Evolutionary conservation across 2,113 vertebrate genomes (phyloP).

Genomic region (Nesogale talazaci): DNA sequence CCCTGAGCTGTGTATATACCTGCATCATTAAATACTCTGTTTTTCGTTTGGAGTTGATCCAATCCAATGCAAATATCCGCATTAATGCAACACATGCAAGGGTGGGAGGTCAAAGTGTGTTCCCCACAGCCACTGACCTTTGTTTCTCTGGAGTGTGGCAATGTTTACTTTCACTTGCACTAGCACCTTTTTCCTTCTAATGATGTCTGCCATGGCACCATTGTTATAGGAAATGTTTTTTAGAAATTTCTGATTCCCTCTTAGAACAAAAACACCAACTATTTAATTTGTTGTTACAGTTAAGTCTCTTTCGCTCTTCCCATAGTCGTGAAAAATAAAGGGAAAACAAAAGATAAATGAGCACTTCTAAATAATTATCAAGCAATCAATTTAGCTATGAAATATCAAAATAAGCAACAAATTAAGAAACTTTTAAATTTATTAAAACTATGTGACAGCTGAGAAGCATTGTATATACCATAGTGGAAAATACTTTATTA

Average conservation of each 20-base stretch:
- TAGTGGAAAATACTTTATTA: neutral
- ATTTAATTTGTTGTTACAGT: neutral
- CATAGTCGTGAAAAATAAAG: constrained; percentile 47
- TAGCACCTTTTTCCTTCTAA: constrained; percentile 53
- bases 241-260: constrained; percentile 31
- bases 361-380: neutral
- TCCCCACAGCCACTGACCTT: constrained; percentile 27
- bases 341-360: neutral
- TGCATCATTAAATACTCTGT: neutral
- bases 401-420: constrained; percentile 9
- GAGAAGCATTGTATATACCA: neutral
- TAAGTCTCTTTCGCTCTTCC: neutral
- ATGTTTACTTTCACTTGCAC: constrained; percentile 44
- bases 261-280: neutral
- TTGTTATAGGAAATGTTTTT: neutral
- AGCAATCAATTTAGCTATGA: neutral
- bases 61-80: constrained; percentile 51
- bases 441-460: neutral
- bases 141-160: constrained; percentile 14
- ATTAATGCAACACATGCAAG: constrained; percentile 58
- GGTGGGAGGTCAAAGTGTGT: neutral
- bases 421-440: neutral
- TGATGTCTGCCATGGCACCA: neutral
- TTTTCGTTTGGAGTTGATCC: constrained; percentile 46
- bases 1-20: neutral